These are phyloP conservation scores for Scylla paramamosain DNA, from an alignment of 1,140 invertebrate genomes.

Conservation along the genomic window DNA sequence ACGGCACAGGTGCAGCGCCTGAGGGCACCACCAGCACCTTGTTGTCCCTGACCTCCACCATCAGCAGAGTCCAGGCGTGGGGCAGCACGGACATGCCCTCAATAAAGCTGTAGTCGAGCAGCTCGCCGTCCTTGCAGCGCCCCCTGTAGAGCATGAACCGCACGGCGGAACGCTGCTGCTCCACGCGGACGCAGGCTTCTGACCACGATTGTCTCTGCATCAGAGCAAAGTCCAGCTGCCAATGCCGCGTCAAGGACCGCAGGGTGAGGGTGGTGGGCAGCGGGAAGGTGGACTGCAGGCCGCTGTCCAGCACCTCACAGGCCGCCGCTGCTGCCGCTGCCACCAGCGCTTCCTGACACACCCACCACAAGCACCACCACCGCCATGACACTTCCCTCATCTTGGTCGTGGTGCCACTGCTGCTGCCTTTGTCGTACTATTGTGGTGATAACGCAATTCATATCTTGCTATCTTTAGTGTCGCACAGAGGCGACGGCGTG, in stretches of 20 bases:
- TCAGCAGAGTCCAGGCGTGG: neutral
- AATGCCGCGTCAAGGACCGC: neutral
- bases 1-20: neutral
- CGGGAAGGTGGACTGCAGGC: neutral
- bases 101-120: neutral
- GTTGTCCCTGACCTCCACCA: neutral
- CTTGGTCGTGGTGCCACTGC: neutral
- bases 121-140: neutral
- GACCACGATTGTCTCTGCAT: neutral
- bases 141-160: neutral
- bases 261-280: slow-evolving; percentile 42
- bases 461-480: no score
- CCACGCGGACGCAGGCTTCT: slow-evolving; percentile 31
- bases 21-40: neutral
- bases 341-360: neutral
- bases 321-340: neutral
- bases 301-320: neutral
- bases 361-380: neutral
- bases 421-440: neutral
- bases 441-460: no score
- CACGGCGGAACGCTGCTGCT: neutral
- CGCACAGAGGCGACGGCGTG: no score
- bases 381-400: neutral
- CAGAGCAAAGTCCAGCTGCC: slow-evolving; percentile 41
- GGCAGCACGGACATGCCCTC: neutral